Evolutionary conservation across 2,888 invertebrate genomes (phyloP).

Genomic region (Lamellibrachia columna): DNA sequence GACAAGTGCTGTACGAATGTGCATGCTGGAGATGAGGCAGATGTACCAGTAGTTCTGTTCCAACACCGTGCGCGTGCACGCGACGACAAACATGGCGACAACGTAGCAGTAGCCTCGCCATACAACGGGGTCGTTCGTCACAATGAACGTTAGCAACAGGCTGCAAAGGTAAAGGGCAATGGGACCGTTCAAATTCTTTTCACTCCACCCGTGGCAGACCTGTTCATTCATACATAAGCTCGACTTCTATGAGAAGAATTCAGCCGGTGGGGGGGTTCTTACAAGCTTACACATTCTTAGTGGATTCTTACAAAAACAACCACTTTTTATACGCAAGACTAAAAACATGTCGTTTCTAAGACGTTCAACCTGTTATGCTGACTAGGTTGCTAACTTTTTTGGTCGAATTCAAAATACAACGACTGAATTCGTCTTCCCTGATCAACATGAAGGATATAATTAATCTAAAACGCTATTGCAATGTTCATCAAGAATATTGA

Average conservation of each 20-base stretch:
- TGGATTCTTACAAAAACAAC: slow-evolving; percentile 67
- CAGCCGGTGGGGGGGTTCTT: slow-evolving; percentile 83
- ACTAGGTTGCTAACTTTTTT: too few relatives aligned
- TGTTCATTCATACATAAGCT: slow-evolving; percentile 75
- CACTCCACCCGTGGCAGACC: too few relatives aligned
- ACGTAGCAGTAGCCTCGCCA: slow-evolving; percentile 92
- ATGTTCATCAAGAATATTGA: too few relatives aligned
- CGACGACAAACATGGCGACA: slow-evolving; percentile 77
- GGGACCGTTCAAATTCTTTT: slow-evolving; percentile 84
- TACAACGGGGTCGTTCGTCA: slow-evolving; percentile 62
- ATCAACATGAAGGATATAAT: background rate
- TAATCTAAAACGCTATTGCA: too few relatives aligned
- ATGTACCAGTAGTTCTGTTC: slow-evolving; percentile 90
- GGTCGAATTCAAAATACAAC: too few relatives aligned
- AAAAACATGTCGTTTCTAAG: too few relatives aligned
- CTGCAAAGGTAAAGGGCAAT: slow-evolving; percentile 70
- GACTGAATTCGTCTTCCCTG: background rate
- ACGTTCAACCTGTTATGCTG: too few relatives aligned
- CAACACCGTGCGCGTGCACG: slow-evolving; percentile 83
- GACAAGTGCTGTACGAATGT: slow-evolving; percentile 86
- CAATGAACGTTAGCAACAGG: slow-evolving; percentile 51
- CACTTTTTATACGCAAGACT: too few relatives aligned
- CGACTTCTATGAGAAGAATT: slow-evolving; percentile 87
- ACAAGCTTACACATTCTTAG: slow-evolving; percentile 79
- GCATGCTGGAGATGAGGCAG: slow-evolving; percentile 82